A percentile compares a stretch with the other conserved stretches of the same genome.
phyloP scores from a whole-genome alignment of 2,113 vertebrate genomes.

The Casuarius casuarius region DNA sequence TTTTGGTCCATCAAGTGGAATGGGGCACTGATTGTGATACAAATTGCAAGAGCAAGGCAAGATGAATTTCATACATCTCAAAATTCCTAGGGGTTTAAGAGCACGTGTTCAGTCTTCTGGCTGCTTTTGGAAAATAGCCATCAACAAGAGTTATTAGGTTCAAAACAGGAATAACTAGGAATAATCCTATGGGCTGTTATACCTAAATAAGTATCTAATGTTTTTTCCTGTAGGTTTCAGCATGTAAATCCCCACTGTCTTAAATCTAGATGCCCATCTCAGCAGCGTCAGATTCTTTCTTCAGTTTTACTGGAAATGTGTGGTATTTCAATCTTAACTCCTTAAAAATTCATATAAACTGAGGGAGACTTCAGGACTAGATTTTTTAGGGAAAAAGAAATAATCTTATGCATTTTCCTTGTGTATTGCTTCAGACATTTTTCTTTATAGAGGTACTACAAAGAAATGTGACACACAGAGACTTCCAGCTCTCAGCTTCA shows the following conservation, averaged over 20 bases:
- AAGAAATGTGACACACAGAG: neutral
- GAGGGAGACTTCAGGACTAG: neutral
- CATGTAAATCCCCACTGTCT: neutral
- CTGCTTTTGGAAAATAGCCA: neutral
- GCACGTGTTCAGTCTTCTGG: neutral
- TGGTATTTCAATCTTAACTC: neutral
- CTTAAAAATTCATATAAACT: neutral
- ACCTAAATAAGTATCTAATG: neutral
- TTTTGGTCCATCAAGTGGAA: neutral
- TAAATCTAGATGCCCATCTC: neutral
- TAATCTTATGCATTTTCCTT: neutral
- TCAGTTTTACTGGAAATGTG: neutral
- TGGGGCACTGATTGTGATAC: neutral
- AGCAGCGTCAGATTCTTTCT: neutral
- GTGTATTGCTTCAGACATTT: neutral
- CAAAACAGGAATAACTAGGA: neutral
- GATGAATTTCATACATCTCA: neutral
- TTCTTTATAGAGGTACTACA: neutral
- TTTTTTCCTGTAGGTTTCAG: neutral
- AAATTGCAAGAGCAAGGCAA: neutral
- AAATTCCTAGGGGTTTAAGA: neutral
- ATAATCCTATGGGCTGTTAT: neutral
- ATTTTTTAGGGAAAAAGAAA: neutral
- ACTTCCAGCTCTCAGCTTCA: neutral
- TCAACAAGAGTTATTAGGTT: neutral